Percentiles rank a stretch among this genome's conserved stretches.
Conservation (phyloP, 2,797 vertebrate genomes). For the Pseudochirops cupreus region DNA sequence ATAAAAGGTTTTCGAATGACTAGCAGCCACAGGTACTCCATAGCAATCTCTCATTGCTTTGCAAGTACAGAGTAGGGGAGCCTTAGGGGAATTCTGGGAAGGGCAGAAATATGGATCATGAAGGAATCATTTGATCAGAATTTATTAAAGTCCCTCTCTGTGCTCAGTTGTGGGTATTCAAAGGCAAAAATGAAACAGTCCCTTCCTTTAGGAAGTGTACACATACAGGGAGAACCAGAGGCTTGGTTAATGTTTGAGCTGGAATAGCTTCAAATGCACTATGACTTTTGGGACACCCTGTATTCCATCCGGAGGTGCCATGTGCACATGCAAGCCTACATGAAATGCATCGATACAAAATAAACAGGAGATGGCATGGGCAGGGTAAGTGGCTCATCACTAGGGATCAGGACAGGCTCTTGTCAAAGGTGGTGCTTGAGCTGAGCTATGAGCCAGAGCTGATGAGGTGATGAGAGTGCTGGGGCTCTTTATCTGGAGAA, state of each 20-base stretch:
- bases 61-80: not conserved
- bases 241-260: not conserved
- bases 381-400: not conserved
- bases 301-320: not conserved
- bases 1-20: not conserved
- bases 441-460: not conserved
- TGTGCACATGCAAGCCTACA: not conserved
- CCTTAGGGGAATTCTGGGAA: not conserved
- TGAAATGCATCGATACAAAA: not conserved
- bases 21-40: not conserved
- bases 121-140: not conserved
- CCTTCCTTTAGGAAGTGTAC: not conserved
- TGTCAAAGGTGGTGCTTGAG: not conserved
- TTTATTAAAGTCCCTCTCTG: not conserved
- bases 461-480: not conserved
- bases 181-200: not conserved
- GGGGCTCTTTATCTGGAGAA: not conserved
- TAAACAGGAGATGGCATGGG: not conserved
- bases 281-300: not conserved
- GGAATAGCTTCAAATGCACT: not conserved
- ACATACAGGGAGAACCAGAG: too few species aligned
- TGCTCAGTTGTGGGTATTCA: not conserved
- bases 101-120: not conserved
- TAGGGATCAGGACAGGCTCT: not conserved
- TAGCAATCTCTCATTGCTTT: not conserved